Conservation (phyloP, 2,113 vertebrate species). For the Amblyopsis rosae region DNA sequence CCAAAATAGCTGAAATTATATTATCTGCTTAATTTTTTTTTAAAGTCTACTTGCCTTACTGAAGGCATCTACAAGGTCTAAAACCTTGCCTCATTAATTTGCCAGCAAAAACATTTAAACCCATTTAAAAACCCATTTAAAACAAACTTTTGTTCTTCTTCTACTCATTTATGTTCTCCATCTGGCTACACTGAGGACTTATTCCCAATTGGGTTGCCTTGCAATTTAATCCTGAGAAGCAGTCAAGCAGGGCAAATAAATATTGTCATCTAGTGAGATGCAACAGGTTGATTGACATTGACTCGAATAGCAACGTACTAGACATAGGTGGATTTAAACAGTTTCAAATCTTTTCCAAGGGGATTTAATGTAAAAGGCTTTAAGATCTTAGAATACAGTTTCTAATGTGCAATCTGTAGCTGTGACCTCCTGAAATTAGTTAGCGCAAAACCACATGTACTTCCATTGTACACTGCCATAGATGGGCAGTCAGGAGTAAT, state of each 20-base stretch:
- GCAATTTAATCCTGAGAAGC: slow-evolving; percentile 59
- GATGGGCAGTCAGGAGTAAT: neutral
- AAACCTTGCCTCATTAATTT: too few relatives aligned
- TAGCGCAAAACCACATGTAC: neutral
- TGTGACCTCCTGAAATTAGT: slow-evolving; percentile 1
- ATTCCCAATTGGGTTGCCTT: slow-evolving; percentile 46
- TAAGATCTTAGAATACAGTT: neutral
- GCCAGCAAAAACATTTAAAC: slow-evolving; percentile 15
- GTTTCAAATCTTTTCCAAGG: slow-evolving; percentile 38
- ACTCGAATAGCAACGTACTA: slow-evolving; percentile 48
- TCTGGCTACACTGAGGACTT: slow-evolving; percentile 56
- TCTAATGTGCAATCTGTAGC: neutral
- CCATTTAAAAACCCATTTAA: slow-evolving; percentile 23
- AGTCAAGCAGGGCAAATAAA: slow-evolving; percentile 65
- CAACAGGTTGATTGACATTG: slow-evolving; percentile 46
- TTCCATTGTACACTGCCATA: neutral
- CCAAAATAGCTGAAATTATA: too few relatives aligned
- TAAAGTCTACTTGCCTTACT: too few relatives aligned
- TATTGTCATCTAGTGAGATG: slow-evolving; percentile 57
- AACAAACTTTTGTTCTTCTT: slow-evolving; percentile 38
- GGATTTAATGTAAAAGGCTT: slow-evolving; percentile 22
- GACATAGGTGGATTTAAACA: slow-evolving; percentile 11
- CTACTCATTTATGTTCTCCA: slow-evolving; percentile 39
- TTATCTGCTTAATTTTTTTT: too few relatives aligned
- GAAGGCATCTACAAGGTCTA: too few relatives aligned